Evolutionary conservation across 2,113 vertebrate genomes (phyloP), one percentile per base, ranked within the genome.

Genomic region (Sander lucioperca): DNA sequence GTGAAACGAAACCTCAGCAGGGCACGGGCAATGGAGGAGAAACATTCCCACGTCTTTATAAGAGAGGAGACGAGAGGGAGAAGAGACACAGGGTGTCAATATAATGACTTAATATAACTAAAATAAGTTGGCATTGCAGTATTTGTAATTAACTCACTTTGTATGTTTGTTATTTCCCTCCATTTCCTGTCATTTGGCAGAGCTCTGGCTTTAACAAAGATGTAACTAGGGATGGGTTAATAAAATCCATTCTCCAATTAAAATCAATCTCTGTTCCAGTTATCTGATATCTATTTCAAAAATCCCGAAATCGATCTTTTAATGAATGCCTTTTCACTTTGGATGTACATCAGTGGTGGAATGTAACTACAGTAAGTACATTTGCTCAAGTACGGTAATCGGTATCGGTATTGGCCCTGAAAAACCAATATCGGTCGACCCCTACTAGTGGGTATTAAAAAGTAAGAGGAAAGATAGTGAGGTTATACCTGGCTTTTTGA

Each of bases 1-100:
- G 13, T 82, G 70, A 89, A 90, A 78, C 78, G 67, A 85, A 91
- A 84, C 85, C 77, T 84, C 87, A 90, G 85, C 86, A 85, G 85
- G 75, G 54, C 48, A 23, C 2, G 23, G 77, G 76, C 86, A 84
- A 43, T 82, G 66, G 30, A 82, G 79, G 79, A 80, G 82, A 88
- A 88, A 86, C 75, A 73, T 63, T 77, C 63, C 63, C 50, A 79
- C 47, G n/a, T 83, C 79, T 88, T 88, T 74, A 86, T 89, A 75
- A 80, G 36, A 56, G 48, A 61, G 27, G 0, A 56, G 23, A 48
- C 14, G 36, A 75, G 36, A 75, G 23, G 63, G 58, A 76, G 48
- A 21, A 18, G 16, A 43, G 54, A 70, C 23, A 33, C 30, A 72
- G 7, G 14, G 62, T 66, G 30, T 59, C 3, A 11, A 36, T 13